Percentiles rank a stretch among this genome's conserved stretches.
Evolutionary conservation across 2,113 vertebrate genomes (phyloP).

Genomic region (Neofelis nebulosa): DNA sequence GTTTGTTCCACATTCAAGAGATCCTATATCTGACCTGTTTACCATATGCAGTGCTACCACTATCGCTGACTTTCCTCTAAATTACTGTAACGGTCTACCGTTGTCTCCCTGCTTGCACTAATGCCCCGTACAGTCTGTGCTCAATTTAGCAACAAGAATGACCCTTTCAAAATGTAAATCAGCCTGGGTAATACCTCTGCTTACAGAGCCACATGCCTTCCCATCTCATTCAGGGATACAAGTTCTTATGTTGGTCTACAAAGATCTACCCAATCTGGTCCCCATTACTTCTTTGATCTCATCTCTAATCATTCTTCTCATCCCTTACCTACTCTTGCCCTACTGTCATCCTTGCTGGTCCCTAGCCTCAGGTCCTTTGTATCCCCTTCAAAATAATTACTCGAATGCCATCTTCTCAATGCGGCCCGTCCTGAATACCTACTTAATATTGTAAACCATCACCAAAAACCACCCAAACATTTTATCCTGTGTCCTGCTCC

Average conservation of each 20-base stretch:
- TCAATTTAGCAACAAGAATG: background rate
- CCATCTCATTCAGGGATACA: background rate
- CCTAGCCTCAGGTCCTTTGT: background rate
- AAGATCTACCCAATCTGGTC: background rate
- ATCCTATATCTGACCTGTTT: background rate
- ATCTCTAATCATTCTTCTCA: background rate
- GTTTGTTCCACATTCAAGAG: background rate
- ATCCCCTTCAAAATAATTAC: background rate
- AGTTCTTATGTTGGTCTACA: background rate
- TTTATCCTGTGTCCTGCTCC: background rate
- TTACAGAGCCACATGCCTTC: background rate
- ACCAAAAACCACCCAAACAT: background rate
- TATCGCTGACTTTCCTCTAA: background rate
- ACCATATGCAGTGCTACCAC: background rate
- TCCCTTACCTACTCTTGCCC: background rate
- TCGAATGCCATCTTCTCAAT: background rate
- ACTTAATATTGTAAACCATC: background rate
- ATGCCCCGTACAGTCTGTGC: background rate
- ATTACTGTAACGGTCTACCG: background rate
- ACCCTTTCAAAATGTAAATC: slow-evolving; percentile 2
- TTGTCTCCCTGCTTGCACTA: background rate
- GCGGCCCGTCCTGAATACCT: background rate
- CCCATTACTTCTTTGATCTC: background rate
- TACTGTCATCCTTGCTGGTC: background rate
- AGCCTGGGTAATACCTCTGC: background rate